Evolutionary conservation across 2,113 vertebrate species (phyloP).

Genomic region (Prionailurus viverrinus): DNA sequence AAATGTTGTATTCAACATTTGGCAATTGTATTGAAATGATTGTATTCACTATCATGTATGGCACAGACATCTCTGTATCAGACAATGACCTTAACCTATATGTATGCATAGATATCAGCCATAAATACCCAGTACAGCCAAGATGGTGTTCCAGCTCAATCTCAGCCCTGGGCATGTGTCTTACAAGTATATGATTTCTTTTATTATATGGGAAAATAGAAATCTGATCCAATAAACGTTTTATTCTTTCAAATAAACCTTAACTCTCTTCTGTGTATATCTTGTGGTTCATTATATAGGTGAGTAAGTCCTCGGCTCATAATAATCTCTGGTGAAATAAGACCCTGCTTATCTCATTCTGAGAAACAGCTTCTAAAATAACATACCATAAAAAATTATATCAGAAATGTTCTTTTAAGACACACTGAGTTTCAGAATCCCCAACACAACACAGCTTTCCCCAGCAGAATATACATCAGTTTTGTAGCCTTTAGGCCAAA

Average conservation of each 20-base stretch:
- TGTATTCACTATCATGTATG: not conserved
- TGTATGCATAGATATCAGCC: not conserved
- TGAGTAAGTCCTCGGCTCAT: not conserved
- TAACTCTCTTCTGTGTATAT: not conserved
- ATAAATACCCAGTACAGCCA: not conserved
- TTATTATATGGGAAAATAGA: not conserved
- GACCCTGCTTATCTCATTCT: not conserved
- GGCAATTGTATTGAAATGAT: not conserved
- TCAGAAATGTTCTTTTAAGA: not conserved
- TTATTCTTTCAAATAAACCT: constrained; percentile 21
- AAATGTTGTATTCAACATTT: not conserved
- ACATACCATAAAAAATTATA: not conserved
- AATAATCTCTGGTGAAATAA: not conserved
- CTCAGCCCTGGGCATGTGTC: not conserved
- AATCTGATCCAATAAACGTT: not conserved
- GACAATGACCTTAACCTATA: not conserved
- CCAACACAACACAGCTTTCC: not conserved
- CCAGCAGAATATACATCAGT: not conserved
- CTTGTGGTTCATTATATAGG: not conserved
- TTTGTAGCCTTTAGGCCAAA: not conserved
- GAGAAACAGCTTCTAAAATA: not conserved
- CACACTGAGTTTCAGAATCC: not conserved
- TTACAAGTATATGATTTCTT: not conserved
- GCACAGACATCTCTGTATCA: not conserved
- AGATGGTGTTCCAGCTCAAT: not conserved